Evolutionary conservation across 2,113 vertebrate species (phyloP).

Genomic region (Rhabdomys dilectus): DNA sequence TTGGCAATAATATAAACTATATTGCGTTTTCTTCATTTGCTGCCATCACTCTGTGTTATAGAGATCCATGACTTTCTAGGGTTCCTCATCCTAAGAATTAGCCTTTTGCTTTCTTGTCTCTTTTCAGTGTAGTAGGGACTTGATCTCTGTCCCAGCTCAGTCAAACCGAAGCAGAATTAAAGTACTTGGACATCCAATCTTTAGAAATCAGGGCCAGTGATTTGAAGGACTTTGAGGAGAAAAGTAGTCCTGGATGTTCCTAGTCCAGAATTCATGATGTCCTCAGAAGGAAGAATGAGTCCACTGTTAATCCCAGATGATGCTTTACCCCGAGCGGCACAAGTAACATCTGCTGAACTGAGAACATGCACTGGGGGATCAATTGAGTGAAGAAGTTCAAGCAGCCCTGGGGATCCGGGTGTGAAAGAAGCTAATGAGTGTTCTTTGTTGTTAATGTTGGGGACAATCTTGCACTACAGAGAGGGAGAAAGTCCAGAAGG

Average conservation of each 20-base stretch:
- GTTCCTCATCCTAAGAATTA: background rate
- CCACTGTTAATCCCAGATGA: background rate
- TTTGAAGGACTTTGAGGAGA: background rate
- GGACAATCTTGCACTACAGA: background rate
- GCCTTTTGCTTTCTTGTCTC: background rate
- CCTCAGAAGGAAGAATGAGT: conserved; percentile 2
- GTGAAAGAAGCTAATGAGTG: conserved; percentile 42
- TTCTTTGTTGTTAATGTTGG: background rate
- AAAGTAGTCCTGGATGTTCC: background rate
- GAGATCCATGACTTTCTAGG: background rate
- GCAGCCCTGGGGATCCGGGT: background rate
- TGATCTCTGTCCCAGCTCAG: background rate
- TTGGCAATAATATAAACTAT: background rate
- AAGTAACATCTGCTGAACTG: background rate
- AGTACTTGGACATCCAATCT: background rate
- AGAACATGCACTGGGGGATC: conserved; percentile 28
- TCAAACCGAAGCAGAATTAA: background rate
- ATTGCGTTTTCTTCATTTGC: conserved; percentile 6
- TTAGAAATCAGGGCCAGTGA: background rate
- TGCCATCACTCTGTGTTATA: background rate
- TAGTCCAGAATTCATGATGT: background rate
- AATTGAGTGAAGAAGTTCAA: conserved; percentile 2
- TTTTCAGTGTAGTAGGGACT: background rate
- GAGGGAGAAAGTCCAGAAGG: background rate
- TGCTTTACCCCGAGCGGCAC: background rate